Evolutionary conservation across 1,140 invertebrate species (phyloP).

Genomic region (Panulirus ornatus): DNA sequence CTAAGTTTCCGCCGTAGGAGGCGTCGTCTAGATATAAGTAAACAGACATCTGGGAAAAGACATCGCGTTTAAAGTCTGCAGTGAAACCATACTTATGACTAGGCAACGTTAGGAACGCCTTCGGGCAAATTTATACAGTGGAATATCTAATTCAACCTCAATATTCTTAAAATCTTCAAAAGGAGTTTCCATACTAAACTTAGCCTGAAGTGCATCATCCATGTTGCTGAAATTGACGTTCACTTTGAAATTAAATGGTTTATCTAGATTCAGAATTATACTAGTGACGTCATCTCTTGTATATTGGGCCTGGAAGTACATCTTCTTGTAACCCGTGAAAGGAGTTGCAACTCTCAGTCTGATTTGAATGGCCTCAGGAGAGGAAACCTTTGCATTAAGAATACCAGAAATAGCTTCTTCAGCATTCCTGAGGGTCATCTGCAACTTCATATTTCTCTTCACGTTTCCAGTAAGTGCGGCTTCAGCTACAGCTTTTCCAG

Average conservation of each 20-base stretch:
- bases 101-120: conserved; percentile 33
- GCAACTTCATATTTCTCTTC: conserved; percentile 38
- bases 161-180: conserved; percentile 45
- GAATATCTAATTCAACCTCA: conserved; percentile 48
- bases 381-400: conserved; percentile 36
- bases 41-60: background rate
- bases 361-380: conserved; percentile 1
- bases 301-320: conserved; percentile 53
- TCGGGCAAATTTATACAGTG: conserved; percentile 44
- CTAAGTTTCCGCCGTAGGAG: conserved; percentile 34
- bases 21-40: conserved; percentile 23
- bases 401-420: conserved; percentile 38
- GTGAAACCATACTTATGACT: conserved; percentile 31
- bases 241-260: conserved; percentile 45
- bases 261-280: conserved; percentile 21
- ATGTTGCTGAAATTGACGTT: conserved; percentile 33
- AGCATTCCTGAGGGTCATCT: conserved; percentile 44
- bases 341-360: conserved; percentile 58
- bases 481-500: conserved; percentile 32
- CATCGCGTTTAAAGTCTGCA: background rate
- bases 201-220: background rate
- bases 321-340: conserved; percentile 55
- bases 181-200: conserved; percentile 39
- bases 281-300: conserved; percentile 38
- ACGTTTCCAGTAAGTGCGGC: conserved; percentile 43